Conservation (phyloP, 2,888 invertebrate genomes). For the Ommatoiulus sabulosus region DNA sequence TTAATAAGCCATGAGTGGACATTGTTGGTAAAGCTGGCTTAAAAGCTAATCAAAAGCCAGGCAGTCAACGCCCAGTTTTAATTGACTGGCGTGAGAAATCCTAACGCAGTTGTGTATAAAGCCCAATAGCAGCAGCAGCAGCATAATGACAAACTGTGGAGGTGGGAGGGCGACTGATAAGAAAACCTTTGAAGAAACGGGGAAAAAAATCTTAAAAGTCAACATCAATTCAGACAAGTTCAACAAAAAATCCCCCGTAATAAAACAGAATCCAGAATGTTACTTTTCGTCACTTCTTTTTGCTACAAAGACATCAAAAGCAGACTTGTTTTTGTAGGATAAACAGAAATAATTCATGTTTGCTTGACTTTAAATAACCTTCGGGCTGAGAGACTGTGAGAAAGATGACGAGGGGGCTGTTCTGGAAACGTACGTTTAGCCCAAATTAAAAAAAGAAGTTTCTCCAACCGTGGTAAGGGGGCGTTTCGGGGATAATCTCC, state of each 20-base stretch:
- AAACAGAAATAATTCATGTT: slow-evolving; percentile 27
- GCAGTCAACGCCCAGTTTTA: not conserved
- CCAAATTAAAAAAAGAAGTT: not conserved
- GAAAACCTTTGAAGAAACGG: not conserved
- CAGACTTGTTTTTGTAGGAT: slow-evolving; percentile 34
- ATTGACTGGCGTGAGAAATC: not conserved
- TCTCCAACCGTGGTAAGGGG: not conserved
- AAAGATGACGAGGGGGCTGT: slow-evolving; percentile 4
- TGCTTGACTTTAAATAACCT: not conserved
- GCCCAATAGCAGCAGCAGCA: no score
- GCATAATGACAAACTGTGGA: not conserved
- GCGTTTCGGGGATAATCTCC: not conserved
- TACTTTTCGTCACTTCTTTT: slow-evolving; percentile 27
- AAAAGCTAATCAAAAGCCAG: not conserved
- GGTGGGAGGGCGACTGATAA: not conserved
- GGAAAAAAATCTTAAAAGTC: not conserved
- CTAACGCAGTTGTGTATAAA: not conserved
- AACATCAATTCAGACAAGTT: slow-evolving; percentile 34
- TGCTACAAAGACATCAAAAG: slow-evolving; percentile 23
- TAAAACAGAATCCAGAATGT: slow-evolving; percentile 14
- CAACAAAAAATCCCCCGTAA: slow-evolving; percentile 17
- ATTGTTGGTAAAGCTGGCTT: not conserved
- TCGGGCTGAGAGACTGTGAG: not conserved
- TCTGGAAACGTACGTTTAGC: not conserved
- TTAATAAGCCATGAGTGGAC: not conserved